Evolutionary conservation across 1,140 invertebrate genomes (phyloP), one percentile per base, ranked within the genome.

Genomic region (Drosophila ananassae): DNA sequence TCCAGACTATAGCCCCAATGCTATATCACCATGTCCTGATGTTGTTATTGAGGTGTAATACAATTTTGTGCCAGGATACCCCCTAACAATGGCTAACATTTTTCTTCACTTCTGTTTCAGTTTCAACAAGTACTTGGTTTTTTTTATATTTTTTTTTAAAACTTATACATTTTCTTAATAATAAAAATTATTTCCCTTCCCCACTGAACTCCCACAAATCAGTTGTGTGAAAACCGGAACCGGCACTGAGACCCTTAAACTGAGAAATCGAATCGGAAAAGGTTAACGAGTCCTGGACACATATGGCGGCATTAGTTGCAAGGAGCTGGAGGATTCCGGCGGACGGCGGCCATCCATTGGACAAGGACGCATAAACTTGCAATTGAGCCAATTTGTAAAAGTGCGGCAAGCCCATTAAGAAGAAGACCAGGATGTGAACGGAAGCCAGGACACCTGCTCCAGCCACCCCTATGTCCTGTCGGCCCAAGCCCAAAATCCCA

Each of bases 31-130:
- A 77, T 91, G 89, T 91, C 82, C 85, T 90, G 84, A 77, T 90
- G 76, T 91, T 91, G 84, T 91, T 91, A 91, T 91, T 91, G 79
- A 91, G 90, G 90, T 91, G 90, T 91, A 91, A 91, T 91, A 91
- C 90, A 91, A 91, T 91, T 91, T 91, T 78, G 77, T 90, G 77
- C 84, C 80, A 89, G 79, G 79, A 89, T 89, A 84, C 79, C 73
- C 79, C 84, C 69, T 75, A 83, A 83, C 82, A 87, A 79, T 75
- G 77, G 61, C 48, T 10, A 34, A 3, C 28, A 54, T 54, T 22
- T 3, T 9, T 9, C 5, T 28, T 6, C 25, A 6, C 7, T 28
- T 28, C 4, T 28, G 25, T 28, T 28, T 28, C 5, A 28, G 2
- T 28, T 28, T 28, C 25, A 28, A 6, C 25, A 28, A 28, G 25